phyloP scores from a whole-genome alignment of 2,113 vertebrate species.

The Corvus hawaiiensis region DNA sequence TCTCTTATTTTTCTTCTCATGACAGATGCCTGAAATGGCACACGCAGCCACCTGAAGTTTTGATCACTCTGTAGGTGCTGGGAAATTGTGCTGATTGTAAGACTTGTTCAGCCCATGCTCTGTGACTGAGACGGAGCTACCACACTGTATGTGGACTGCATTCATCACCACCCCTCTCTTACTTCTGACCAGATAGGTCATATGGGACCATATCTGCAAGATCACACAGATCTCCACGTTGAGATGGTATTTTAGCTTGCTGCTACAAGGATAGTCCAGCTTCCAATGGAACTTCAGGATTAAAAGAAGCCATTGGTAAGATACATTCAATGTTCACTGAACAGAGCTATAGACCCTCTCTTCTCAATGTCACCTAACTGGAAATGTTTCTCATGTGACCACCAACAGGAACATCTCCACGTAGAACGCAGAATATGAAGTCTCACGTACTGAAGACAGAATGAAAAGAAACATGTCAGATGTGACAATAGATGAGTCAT shows the following conservation, averaged over 20 bases:
- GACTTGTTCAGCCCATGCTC: not conserved
- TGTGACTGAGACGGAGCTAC: not conserved
- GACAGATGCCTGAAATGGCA: not conserved
- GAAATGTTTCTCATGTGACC: not conserved
- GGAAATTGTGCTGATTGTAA: not conserved
- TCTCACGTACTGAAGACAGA: not conserved
- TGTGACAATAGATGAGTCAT: not conserved
- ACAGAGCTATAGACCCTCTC: not conserved
- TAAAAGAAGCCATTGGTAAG: not conserved
- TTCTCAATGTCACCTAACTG: not conserved
- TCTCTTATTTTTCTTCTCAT: not conserved
- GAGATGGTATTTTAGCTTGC: not conserved
- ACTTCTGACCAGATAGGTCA: not conserved
- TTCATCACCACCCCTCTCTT: not conserved
- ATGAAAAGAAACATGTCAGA: not conserved
- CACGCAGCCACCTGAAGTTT: not conserved
- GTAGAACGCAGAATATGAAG: not conserved
- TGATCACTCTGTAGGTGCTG: not conserved
- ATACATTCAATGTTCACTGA: not conserved
- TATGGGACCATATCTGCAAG: not conserved
- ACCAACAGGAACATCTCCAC: not conserved
- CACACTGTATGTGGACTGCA: not conserved
- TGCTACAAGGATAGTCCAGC: not conserved
- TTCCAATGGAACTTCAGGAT: not conserved
- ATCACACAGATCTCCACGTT: rapidly evolving